Evolutionary conservation across 1,140 invertebrate species (phyloP), one percentile per base, ranked within the genome.

Genomic region (Drosophila burlai): DNA sequence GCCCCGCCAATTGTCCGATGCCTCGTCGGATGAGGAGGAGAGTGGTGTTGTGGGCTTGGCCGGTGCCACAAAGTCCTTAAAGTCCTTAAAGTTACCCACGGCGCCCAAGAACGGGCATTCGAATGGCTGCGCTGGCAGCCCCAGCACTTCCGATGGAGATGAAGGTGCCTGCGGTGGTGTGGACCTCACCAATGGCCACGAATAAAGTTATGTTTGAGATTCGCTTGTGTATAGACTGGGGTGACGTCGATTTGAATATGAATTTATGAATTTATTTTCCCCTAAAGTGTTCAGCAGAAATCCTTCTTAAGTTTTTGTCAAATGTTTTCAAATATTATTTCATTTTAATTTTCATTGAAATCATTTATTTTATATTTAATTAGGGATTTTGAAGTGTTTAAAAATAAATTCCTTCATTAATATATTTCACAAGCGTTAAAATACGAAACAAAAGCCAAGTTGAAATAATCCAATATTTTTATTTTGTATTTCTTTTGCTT

Each of bases 1-100:
- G 4, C 96, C 96, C 5, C 94, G 95, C 65, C 95, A 95, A 73
- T 91, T 95, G 38, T 96, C 95, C 15, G 95, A 96, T 92, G 95
- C 96, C 49, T 96, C 96, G 69, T 96, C 95, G 74, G 96, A 95
- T 94, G 90, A 93, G 63, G 91, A 93, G 3, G 89, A 93, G 7
- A 57, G 40, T n/a, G 36, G 40, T n/a, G 36, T 81, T 9, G 31
- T 59, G n/a, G 55, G 62, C 2, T 13, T 81, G 45, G 40, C 57
- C 15, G 54, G 42, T 10, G 34, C 74, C 7, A 67, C 81, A 10
- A 66, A 57, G n/a, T 66, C 50, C 6, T n/a, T 89, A 1, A 47
- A 47, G 21, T 4, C 49, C 13, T 26, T 87, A 1, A 80, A 77
- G 21, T 11, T 83, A 3, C 34, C 50, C 13, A 42, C 9, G 5